A percentile compares a stretch with the other conserved stretches of the same genome.
These are phyloP conservation scores for Sebastes minor DNA, from an alignment of 2,797 vertebrate species.

Conservation along the genomic window DNA sequence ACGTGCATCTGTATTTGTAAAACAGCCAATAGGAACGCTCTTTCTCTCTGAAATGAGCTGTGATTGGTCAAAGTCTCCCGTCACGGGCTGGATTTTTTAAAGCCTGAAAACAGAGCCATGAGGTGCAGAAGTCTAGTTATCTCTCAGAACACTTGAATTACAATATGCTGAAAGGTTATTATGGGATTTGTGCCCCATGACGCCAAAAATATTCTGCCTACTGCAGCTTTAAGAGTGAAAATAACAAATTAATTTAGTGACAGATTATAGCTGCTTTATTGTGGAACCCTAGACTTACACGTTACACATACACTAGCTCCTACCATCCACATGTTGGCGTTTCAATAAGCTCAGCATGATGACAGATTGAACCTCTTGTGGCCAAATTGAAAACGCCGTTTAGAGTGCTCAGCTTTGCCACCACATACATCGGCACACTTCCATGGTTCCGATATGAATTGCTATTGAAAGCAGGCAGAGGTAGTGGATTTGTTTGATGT, in stretches of 20 bases:
- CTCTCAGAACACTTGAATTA: rapidly evolving
- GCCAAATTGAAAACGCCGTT: constrained; percentile 34
- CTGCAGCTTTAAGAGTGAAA: not conserved
- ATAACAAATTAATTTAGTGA: not conserved
- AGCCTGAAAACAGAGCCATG: too few species aligned
- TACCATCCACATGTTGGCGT: not conserved
- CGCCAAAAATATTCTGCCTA: too few species aligned
- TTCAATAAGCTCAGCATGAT: constrained; percentile 25
- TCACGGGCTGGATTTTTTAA: too few species aligned
- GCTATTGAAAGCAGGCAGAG: constrained; percentile 43
- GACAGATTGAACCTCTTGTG: constrained; percentile 17
- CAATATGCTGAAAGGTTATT: too few species aligned
- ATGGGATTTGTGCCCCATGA: rapidly evolving
- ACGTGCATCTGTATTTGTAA: too few species aligned
- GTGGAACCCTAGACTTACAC: not conserved
- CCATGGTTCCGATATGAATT: constrained; percentile 16
- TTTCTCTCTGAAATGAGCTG: too few species aligned
- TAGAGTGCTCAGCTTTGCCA: constrained; percentile 6
- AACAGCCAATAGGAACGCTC: too few species aligned
- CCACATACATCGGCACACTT: not conserved
- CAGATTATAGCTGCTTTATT: not conserved
- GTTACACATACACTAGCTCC: not conserved
- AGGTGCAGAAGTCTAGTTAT: too few species aligned
- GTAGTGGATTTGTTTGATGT: constrained; percentile 64
- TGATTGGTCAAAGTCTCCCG: too few species aligned